Conservation (phyloP, 2,797 vertebrate species). For the Helicolenus hilgendorfi region DNA sequence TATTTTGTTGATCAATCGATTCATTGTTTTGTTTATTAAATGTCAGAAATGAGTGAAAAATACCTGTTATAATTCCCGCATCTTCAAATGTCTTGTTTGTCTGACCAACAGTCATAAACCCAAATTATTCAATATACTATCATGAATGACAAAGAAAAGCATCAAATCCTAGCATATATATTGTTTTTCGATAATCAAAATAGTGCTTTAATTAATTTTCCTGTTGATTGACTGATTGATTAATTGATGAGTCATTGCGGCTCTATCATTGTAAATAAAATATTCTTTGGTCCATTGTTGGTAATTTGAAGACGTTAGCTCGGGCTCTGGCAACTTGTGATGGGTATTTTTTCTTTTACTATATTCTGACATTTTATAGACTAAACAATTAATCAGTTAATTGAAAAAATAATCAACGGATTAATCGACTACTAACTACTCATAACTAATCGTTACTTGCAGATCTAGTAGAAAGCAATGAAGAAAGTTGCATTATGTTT, state of each 20-base stretch:
- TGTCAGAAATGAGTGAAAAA: background rate
- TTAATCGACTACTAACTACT: background rate
- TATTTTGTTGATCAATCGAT: background rate
- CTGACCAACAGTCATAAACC: background rate
- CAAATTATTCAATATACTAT: background rate
- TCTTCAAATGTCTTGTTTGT: background rate
- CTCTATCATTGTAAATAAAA: background rate
- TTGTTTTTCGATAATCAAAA: background rate
- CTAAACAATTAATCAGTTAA: too few relatives aligned
- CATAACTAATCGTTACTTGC: background rate
- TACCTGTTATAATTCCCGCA: background rate
- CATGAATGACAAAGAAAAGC: background rate
- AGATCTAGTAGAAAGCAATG: background rate
- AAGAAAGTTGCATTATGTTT: background rate
- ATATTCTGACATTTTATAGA: background rate
- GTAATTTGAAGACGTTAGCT: background rate
- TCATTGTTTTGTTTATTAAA: background rate
- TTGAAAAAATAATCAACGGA: too few relatives aligned
- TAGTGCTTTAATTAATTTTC: background rate
- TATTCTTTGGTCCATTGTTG: background rate
- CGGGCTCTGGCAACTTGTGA: too few relatives aligned
- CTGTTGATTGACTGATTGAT: background rate
- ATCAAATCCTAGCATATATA: background rate
- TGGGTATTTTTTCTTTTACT: too few relatives aligned
- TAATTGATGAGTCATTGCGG: background rate